Evolutionary conservation across 2,888 invertebrate species (phyloP).

Genomic region (Volucella bombylans): DNA sequence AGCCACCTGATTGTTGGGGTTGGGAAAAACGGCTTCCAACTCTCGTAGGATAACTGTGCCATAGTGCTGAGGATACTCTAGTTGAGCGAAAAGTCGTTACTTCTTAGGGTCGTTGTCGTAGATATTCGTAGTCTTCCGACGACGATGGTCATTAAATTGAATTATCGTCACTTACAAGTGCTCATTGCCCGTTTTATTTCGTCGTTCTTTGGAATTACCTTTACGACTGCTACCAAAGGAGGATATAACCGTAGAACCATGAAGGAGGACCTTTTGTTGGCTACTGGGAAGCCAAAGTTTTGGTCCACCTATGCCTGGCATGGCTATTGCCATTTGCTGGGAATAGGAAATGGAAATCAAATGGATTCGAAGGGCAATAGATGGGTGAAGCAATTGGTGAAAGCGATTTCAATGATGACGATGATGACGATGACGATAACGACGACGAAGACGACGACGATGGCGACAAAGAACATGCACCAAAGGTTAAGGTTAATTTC

Average conservation of each 20-base stretch:
- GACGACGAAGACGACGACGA: too few species aligned
- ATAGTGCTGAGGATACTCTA: slow-evolving; percentile 27
- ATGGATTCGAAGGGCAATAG: slow-evolving; percentile 60
- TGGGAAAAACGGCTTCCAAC: slow-evolving; percentile 4
- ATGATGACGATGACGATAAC: too few species aligned
- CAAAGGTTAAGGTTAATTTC: slow-evolving; percentile 65
- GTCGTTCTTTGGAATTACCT: slow-evolving; percentile 57
- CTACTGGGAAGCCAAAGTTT: neutral
- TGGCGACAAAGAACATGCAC: slow-evolving; percentile 3
- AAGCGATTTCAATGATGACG: too few species aligned
- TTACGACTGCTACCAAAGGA: slow-evolving; percentile 16
- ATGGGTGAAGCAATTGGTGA: slow-evolving; percentile 29
- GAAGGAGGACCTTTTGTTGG: slow-evolving; percentile 20
- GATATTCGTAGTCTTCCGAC: slow-evolving; percentile 17
- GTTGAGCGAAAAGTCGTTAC: slow-evolving; percentile 60
- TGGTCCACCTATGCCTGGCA: slow-evolving; percentile 9
- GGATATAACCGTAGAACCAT: slow-evolving; percentile 10
- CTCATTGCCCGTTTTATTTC: slow-evolving; percentile 68
- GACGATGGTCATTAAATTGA: slow-evolving; percentile 65
- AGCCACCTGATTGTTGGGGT: slow-evolving; percentile 45
- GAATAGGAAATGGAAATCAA: slow-evolving; percentile 71
- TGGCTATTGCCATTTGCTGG: slow-evolving; percentile 47
- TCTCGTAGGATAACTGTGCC: slow-evolving; percentile 49
- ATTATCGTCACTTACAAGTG: slow-evolving; percentile 71
- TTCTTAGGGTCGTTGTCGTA: slow-evolving; percentile 34